phyloP scores from a whole-genome alignment of 2,888 invertebrate species.

The Cosmia trapezina region DNA sequence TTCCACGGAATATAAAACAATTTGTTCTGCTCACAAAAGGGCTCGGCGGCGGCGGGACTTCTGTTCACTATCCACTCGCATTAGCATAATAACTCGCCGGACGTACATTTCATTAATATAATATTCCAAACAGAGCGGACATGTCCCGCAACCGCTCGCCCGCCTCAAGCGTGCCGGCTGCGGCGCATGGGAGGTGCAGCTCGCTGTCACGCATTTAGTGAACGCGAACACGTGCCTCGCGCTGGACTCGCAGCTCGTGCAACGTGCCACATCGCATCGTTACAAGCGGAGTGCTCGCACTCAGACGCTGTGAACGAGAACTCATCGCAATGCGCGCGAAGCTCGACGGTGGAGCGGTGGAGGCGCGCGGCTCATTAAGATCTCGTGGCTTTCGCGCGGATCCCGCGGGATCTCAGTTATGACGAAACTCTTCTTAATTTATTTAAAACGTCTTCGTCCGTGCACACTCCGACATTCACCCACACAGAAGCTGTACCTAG shows the following conservation, averaged over 20 bases:
- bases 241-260: too few species aligned
- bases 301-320: not conserved
- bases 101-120: slow-evolving; percentile 64
- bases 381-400: slow-evolving; percentile 33
- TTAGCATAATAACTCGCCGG: slow-evolving; percentile 16
- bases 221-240: too few species aligned
- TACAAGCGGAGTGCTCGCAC: not conserved
- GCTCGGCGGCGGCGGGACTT: slow-evolving; percentile 70
- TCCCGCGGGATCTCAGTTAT: slow-evolving; percentile 56
- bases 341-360: not conserved
- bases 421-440: slow-evolving; percentile 57
- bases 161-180: not conserved
- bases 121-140: slow-evolving; percentile 21
- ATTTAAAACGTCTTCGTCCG: slow-evolving; percentile 51
- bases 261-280: too few species aligned
- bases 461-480: not conserved
- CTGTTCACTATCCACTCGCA: slow-evolving; percentile 68
- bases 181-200: not conserved
- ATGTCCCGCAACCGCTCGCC: not conserved
- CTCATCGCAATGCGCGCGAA: not conserved
- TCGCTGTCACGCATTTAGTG: too few species aligned
- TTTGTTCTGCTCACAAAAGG: slow-evolving; percentile 75
- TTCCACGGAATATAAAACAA: slow-evolving; percentile 75
- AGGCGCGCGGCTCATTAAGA: slow-evolving; percentile 42
- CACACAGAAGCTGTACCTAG: not conserved